Conservation (phyloP, 2,888 invertebrate species). For the Eustalomyia histrio region DNA sequence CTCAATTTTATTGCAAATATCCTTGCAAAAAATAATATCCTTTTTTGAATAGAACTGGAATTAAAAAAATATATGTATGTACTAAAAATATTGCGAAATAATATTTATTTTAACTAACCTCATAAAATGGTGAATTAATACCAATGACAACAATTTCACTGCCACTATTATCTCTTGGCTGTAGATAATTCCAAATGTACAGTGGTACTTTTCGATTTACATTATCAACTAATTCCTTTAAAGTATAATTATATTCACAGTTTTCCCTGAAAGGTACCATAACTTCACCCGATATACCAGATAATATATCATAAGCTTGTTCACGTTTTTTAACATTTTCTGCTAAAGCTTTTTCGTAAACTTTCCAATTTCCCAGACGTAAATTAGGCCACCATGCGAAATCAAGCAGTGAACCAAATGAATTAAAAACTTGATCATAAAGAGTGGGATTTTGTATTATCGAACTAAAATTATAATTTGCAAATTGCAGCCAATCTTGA, state of each 20-base stretch:
- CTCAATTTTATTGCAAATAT: slow-evolving; percentile 57
- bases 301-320: slow-evolving; percentile 34
- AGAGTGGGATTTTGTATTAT: slow-evolving; percentile 10
- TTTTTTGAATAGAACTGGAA: slow-evolving; percentile 47
- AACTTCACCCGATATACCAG: slow-evolving; percentile 34
- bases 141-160: slow-evolving; percentile 61
- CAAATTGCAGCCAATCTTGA: slow-evolving; percentile 26
- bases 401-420: slow-evolving; percentile 52
- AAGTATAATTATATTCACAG: slow-evolving; percentile 20
- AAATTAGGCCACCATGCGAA: slow-evolving; percentile 59
- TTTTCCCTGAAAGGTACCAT: slow-evolving; percentile 1
- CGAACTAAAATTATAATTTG: slow-evolving; percentile 26
- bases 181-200: slow-evolving; percentile 60
- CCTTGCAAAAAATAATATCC: slow-evolving; percentile 51
- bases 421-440: not conserved
- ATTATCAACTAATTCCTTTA: not conserved
- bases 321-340: slow-evolving; percentile 16
- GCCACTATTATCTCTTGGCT: not conserved
- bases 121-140: slow-evolving; percentile 58
- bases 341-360: slow-evolving; percentile 37
- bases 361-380: slow-evolving; percentile 58
- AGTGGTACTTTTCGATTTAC: slow-evolving; percentile 36
- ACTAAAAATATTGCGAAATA: not conserved
- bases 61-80: not conserved
- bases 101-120: slow-evolving; percentile 11